Base-by-base conservation (phyloP, 2,888 invertebrate species). In the Meteorus colon region DNA sequence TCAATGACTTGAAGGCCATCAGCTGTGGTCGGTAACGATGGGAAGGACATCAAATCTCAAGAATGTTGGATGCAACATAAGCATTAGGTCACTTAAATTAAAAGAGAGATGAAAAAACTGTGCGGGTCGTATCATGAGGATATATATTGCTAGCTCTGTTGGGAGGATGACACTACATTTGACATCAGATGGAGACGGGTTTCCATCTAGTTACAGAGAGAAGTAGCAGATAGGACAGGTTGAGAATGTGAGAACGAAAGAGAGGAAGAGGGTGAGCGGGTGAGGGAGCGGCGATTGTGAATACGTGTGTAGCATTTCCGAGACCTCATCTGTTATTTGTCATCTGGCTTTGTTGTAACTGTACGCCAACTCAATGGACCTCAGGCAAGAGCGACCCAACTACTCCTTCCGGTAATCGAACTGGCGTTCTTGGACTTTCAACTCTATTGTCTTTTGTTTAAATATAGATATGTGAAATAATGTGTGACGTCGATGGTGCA, bases 281-380 rank as follows among this genome's bases (percentile, higher is more conserved):
- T 6, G 8, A 34, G 34, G 34, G 5, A 34, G 8, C 8, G 34
- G 34, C 4, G 66, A 71, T 74, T 37, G 37, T 76, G 79, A 77
- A 77, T 84, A 86, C 86, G 86, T 85, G 86, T 83, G 80, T 81
- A 75, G 86, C 84, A 86, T 86, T 19, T 82, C 82, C 80, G 80
- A 84, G 80, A 82, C 82, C 81, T 85, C 85, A 82, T 84, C 85
- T 81, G 82, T 84, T 85, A 85, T 86, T 86, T 86, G 86, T 86
- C 85, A 86, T 85, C 83, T 83, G 81, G 81, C 82, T 82, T 80
- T 81, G 80, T 75, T 77, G 81, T 82, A 84, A 84, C 85, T 84
- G 83, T 84, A 83, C 82, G 78, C 84, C 84, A 84, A 85, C 86
- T 84, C 82, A 85, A 85, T 86, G 85, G 84, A 80, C 82, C 77